phyloP scores from a whole-genome alignment of 92 coral and sea anemone species.

The Galaxea fascicularis region DNA sequence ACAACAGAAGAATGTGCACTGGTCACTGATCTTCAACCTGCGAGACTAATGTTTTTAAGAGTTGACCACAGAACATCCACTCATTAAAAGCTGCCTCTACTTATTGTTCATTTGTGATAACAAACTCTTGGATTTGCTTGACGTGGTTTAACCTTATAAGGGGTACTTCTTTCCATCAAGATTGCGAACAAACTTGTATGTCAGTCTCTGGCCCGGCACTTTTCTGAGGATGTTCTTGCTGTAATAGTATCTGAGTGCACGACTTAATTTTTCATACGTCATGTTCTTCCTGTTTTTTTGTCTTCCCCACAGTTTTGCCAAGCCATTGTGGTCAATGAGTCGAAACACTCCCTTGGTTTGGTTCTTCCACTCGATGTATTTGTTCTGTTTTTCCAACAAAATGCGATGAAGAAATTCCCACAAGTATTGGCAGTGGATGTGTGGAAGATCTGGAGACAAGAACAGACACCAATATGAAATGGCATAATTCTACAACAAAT shows the following conservation, averaged over 20 bases:
- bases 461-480: background rate
- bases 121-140: too few relatives aligned
- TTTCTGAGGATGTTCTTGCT: constrained; percentile 91
- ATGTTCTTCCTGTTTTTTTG: constrained; percentile 94
- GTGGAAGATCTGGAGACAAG: constrained; percentile 51
- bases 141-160: background rate
- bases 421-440: constrained; percentile 84
- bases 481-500: background rate
- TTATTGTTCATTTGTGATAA: background rate
- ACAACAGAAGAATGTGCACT: too few relatives aligned
- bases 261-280: constrained; percentile 98
- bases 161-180: constrained; percentile 88
- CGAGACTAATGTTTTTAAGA: too few relatives aligned
- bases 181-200: constrained; percentile 90
- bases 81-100: background rate
- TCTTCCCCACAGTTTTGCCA: constrained; percentile 95
- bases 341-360: constrained; percentile 92
- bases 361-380: constrained; percentile 94
- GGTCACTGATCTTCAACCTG: too few relatives aligned
- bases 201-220: constrained; percentile 96
- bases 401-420: constrained; percentile 97
- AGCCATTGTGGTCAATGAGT: constrained; percentile 91
- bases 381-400: constrained; percentile 74
- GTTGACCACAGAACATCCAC: background rate
- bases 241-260: constrained; percentile 96